A percentile compares a stretch with the other conserved stretches of the same genome.
These are phyloP conservation scores for Lucilia cuprina DNA, from an alignment of 1,140 invertebrate species.

Conservation along the genomic window DNA sequence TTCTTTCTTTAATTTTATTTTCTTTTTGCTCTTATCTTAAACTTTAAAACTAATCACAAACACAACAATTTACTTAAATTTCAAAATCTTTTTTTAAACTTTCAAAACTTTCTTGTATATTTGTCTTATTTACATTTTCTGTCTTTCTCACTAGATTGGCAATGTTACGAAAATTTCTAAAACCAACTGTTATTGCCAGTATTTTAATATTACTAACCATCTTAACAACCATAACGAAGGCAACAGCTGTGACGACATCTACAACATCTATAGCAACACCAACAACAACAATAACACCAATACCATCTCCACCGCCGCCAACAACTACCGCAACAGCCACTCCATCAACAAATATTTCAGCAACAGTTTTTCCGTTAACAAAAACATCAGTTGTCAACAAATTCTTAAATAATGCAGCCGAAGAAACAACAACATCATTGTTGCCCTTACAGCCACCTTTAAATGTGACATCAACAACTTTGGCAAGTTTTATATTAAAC, in stretches of 20 bases:
- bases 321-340: neutral
- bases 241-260: constrained; percentile 28
- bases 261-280: neutral
- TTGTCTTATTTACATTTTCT: constrained; percentile 40
- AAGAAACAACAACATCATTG: constrained; percentile 40
- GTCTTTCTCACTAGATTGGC: constrained; percentile 41
- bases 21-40: too few species aligned
- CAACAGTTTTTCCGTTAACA: neutral
- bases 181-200: constrained; percentile 47
- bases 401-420: constrained; percentile 4
- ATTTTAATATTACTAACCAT: constrained; percentile 47
- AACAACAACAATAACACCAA: neutral
- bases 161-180: constrained; percentile 49
- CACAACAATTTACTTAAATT: neutral
- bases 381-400: neutral
- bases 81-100: neutral
- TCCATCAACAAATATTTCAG: neutral
- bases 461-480: constrained; percentile 48
- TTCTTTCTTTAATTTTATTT: too few species aligned
- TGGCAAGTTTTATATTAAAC: constrained; percentile 34
- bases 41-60: too few species aligned
- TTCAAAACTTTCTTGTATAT: neutral
- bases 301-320: neutral
- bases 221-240: constrained; percentile 40
- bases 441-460: constrained; percentile 45